Conservation (phyloP, 2,888 invertebrate genomes). For the Dynastes tityus region DNA sequence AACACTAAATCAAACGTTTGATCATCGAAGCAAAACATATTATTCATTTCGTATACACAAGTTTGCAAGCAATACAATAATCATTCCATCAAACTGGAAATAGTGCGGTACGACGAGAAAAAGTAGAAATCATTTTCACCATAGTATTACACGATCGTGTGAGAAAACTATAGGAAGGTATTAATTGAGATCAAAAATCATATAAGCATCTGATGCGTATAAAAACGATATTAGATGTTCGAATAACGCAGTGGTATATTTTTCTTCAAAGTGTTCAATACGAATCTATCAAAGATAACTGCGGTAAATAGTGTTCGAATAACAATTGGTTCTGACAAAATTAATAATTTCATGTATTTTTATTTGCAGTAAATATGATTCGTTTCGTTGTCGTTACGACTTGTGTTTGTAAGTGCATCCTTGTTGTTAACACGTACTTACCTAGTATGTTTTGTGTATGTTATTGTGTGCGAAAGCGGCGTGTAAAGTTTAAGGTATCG, state of each 20-base stretch:
- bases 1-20: not conserved
- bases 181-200: not conserved
- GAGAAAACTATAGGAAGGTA: not conserved
- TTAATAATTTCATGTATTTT: constrained; percentile 22
- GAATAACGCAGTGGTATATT: constrained; percentile 8
- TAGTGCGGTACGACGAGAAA: constrained; percentile 22
- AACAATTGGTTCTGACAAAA: too few relatives aligned
- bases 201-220: not conserved
- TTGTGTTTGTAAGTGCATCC: constrained; percentile 30
- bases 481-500: too few relatives aligned
- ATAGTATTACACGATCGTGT: not conserved
- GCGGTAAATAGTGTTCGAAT: constrained; percentile 5
- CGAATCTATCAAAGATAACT: not conserved
- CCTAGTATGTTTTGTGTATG: too few relatives aligned
- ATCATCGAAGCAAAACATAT: constrained; percentile 11
- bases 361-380: constrained; percentile 32
- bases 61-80: not conserved
- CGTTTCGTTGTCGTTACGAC: not conserved
- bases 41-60: constrained; percentile 4
- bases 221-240: constrained; percentile 27
- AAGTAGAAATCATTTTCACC: constrained; percentile 29
- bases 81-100: constrained; percentile 28
- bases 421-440: not conserved
- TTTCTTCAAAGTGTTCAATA: constrained; percentile 25
- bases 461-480: too few relatives aligned